Conservation (phyloP, 2,888 invertebrate species). For the Mimachlamys varia region DNA sequence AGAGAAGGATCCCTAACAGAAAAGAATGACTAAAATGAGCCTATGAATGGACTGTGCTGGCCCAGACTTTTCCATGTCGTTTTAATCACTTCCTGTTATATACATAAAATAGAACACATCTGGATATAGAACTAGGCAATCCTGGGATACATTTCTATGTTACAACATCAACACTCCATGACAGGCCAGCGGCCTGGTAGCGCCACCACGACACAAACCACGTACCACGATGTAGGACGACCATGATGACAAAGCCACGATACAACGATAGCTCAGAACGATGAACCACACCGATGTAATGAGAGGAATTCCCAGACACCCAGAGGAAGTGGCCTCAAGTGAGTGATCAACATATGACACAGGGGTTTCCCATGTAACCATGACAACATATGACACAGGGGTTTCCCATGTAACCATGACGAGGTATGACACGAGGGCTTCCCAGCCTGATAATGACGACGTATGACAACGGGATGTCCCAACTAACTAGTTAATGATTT, state of each 20-base stretch:
- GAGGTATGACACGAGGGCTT: too few species aligned
- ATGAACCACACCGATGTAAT: slow-evolving; percentile 10
- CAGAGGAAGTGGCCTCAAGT: too few species aligned
- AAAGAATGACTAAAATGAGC: too few species aligned
- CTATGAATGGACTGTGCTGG: neutral
- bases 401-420: too few species aligned
- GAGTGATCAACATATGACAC: too few species aligned
- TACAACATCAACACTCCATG: neutral
- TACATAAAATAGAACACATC: slow-evolving; percentile 26
- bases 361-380: too few species aligned
- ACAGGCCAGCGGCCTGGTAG: neutral
- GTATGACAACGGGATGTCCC: too few species aligned
- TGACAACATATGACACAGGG: too few species aligned
- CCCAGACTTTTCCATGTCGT: slow-evolving; percentile 3
- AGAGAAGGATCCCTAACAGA: too few species aligned
- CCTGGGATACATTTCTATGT: neutral
- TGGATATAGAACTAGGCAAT: neutral
- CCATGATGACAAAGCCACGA: slow-evolving; percentile 12
- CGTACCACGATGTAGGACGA: slow-evolving; percentile 1
- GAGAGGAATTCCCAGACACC: neutral
- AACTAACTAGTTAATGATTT: too few species aligned
- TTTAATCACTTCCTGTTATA: neutral
- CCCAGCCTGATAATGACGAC: too few species aligned
- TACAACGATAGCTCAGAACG: slow-evolving; percentile 4
- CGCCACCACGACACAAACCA: neutral